phyloP scores from a whole-genome alignment of 92 coral and sea anemone genomes.

The Nematostella vectensis region DNA sequence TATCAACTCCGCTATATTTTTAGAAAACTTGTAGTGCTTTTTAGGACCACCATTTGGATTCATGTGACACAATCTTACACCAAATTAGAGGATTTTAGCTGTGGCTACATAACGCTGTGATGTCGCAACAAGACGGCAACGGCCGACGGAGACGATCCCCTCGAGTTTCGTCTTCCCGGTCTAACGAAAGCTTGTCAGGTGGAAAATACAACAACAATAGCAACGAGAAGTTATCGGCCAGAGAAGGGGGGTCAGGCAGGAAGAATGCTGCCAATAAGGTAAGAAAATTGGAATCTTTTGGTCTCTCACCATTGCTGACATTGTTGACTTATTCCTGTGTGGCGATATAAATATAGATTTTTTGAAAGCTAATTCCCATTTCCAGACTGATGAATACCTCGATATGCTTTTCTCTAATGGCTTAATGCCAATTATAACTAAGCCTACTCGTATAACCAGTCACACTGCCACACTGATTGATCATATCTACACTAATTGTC shows the following conservation, averaged over 20 bases:
- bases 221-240: slow-evolving; percentile 26
- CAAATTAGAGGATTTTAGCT: background rate
- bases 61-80: background rate
- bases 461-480: too few species aligned
- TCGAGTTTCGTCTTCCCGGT: slow-evolving; percentile 49
- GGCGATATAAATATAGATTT: too few species aligned
- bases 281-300: background rate
- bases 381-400: too few species aligned
- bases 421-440: too few species aligned
- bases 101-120: background rate
- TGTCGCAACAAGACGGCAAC: slow-evolving; percentile 43
- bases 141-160: slow-evolving; percentile 52
- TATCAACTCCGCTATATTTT: background rate
- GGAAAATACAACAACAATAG: slow-evolving; percentile 19
- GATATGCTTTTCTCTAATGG: too few species aligned
- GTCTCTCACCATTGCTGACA: too few species aligned
- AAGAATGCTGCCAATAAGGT: slow-evolving; percentile 52
- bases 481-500: too few species aligned
- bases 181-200: slow-evolving; percentile 49
- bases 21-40: background rate
- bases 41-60: background rate
- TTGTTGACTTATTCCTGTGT: too few species aligned
- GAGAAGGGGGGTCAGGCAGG: slow-evolving; percentile 44
- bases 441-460: too few species aligned
- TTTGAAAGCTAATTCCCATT: too few species aligned